Evolutionary conservation across 1,140 invertebrate genomes (phyloP).

Genomic region (Drosophila elegans): DNA sequence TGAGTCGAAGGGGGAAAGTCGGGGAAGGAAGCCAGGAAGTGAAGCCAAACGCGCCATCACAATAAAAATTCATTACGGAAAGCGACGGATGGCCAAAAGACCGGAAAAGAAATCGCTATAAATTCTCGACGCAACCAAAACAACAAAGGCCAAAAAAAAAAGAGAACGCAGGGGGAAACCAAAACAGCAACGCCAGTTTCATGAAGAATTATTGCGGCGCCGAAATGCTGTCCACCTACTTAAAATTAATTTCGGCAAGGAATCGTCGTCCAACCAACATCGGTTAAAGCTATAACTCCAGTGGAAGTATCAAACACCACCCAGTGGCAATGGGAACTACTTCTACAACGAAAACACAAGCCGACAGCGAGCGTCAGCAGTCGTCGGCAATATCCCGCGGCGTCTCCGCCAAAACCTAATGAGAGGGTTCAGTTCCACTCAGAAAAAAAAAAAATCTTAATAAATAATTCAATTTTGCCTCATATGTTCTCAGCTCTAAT

Average conservation of each 20-base stretch:
- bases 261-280: slow-evolving; percentile 44
- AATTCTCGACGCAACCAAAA: slow-evolving; percentile 65
- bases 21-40: slow-evolving; percentile 41
- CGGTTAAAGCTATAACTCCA: slow-evolving; percentile 5
- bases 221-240: slow-evolving; percentile 82
- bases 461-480: too few relatives aligned
- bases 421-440: slow-evolving; percentile 34
- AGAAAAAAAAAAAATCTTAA: not conserved
- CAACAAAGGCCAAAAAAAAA: slow-evolving; percentile 28
- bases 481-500: too few relatives aligned
- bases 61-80: slow-evolving; percentile 82
- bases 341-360: not conserved
- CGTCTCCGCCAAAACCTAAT: slow-evolving; percentile 44
- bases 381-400: slow-evolving; percentile 60
- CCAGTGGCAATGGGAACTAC: slow-evolving; percentile 9
- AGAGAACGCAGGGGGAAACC: slow-evolving; percentile 26
- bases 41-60: slow-evolving; percentile 78
- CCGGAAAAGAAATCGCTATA: slow-evolving; percentile 78
- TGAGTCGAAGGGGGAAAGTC: slow-evolving; percentile 9
- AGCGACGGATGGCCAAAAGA: slow-evolving; percentile 61
- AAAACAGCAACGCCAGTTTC: slow-evolving; percentile 61
- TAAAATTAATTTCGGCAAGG: slow-evolving; percentile 78
- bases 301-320: slow-evolving; percentile 27
- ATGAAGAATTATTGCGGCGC: slow-evolving; percentile 80
- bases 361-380: slow-evolving; percentile 32